Evolutionary conservation across 1,140 invertebrate species (phyloP), one percentile per base, ranked within the genome.

Genomic region (Latrodectus geometricus): DNA sequence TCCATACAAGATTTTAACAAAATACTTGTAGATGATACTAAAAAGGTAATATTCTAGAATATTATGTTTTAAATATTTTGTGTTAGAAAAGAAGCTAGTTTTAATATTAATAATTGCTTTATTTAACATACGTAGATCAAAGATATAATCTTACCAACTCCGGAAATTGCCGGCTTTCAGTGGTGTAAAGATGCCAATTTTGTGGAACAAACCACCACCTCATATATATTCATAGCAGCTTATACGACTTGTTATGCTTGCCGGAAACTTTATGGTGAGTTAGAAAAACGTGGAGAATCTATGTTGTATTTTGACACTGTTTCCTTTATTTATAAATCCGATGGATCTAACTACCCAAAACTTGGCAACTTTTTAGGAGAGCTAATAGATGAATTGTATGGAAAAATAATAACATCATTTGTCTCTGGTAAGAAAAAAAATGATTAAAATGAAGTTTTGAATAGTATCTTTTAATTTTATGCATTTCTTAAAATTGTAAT

Each of bases 371-470:
- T 23, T 72, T 48, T 70, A 20, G 79, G 79, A 17, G 66, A 81
- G 9, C 70, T 81, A 17, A 81, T 68, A 8, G 79, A 81, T 72
- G 79, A 81, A 81, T 49, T 81, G 17, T n/a, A 54, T 21, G 79
- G 79, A 81, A n/a, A n/a, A n/a, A n/a, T n/a, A n/a, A n/a, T n/a
- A n/a, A n/a, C n/a, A n/a, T n/a, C n/a, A n/a, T n/a, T n/a, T n/a
- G n/a, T n/a, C n/a, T n/a, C n/a, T n/a, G n/a, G n/a, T n/a, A n/a
- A n/a, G n/a, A n/a, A n/a, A n/a, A n/a, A n/a, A n/a, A n/a, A n/a
- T n/a, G n/a, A 35, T 35, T 35, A 35, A 35, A 5, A 35, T 35
- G 35, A 35, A 35, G 5, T 35, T 35, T 35, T 1, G 35, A 35
- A 35, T 35, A 3, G 1, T 35, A 5, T 35, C 1, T n/a, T n/a